Percentiles rank a stretch among this genome's conserved stretches.
These are phyloP conservation scores for Gallinago paraguaiae DNA, from an alignment of 2,113 vertebrate genomes.

Conservation along the genomic window DNA sequence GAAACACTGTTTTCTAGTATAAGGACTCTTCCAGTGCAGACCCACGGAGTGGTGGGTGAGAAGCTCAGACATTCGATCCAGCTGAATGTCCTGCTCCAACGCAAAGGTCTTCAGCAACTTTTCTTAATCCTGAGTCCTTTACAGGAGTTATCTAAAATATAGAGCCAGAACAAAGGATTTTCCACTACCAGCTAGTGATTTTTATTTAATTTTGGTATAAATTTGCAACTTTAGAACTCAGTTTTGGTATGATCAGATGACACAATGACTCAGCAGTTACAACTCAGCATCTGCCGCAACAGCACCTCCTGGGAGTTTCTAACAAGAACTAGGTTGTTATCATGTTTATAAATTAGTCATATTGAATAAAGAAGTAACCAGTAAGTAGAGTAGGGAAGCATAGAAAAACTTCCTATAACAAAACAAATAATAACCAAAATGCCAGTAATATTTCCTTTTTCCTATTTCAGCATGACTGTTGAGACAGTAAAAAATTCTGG, in stretches of 20 bases:
- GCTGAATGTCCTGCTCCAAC: background rate
- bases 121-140: background rate
- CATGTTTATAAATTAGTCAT: conserved; percentile 58
- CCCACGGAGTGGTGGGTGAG: background rate
- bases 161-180: background rate
- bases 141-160: background rate
- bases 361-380: conserved; percentile 62
- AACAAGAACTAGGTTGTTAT: conserved; percentile 63
- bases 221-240: background rate
- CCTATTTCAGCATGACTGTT: background rate
- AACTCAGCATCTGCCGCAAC: background rate
- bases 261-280: conserved; percentile 67
- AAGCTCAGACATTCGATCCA: background rate
- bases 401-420: conserved; percentile 30
- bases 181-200: background rate
- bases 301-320: conserved; percentile 68
- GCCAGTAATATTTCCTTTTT: background rate
- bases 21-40: background rate
- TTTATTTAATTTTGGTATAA: background rate
- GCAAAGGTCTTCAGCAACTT: background rate
- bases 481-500: background rate
- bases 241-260: conserved; percentile 45
- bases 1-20: background rate
- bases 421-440: background rate
- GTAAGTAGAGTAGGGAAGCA: conserved; percentile 44